Evolutionary conservation across 2,888 invertebrate species (phyloP).

Genomic region (Hydrotaea cyrtoneurina): DNA sequence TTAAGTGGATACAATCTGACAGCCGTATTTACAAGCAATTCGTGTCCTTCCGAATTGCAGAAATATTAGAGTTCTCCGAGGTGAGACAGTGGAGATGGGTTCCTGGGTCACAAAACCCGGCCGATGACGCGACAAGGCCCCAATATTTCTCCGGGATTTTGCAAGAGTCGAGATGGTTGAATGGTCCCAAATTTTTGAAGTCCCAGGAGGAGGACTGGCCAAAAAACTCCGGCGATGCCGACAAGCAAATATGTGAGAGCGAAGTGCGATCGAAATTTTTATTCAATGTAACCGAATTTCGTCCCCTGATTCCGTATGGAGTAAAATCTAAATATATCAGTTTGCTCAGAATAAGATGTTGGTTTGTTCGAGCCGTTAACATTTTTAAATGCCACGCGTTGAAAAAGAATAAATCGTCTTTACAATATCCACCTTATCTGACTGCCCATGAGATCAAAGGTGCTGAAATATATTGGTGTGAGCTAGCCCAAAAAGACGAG

Average conservation of each 20-base stretch:
- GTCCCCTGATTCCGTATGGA: not conserved
- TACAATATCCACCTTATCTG: not conserved
- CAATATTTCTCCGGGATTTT: conserved; percentile 31
- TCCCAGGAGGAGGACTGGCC: not conserved
- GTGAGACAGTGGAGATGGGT: no score
- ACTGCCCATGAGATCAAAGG: not conserved
- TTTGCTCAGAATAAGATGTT: conserved; percentile 4
- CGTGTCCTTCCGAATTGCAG: conserved; percentile 40
- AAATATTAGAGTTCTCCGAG: conserved; percentile 44
- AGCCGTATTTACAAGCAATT: conserved; percentile 43
- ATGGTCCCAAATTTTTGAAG: conserved; percentile 30
- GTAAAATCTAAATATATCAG: not conserved
- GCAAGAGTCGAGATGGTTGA: conserved; percentile 12
- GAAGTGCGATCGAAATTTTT: conserved; percentile 33
- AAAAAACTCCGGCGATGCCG: not conserved
- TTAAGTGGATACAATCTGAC: conserved; percentile 44
- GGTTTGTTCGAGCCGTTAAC: conserved; percentile 18
- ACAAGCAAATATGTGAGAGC: not conserved
- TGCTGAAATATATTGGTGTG: conserved; percentile 36
- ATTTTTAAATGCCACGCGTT: conserved; percentile 32
- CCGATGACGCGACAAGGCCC: conserved; percentile 32
- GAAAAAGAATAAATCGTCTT: not conserved
- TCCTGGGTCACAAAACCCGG: no score
- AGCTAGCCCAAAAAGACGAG: conserved; percentile 12
- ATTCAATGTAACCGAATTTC: not conserved